Conservation (phyloP, 1,140 invertebrate genomes). For the Leptopilina clavipes region DNA sequence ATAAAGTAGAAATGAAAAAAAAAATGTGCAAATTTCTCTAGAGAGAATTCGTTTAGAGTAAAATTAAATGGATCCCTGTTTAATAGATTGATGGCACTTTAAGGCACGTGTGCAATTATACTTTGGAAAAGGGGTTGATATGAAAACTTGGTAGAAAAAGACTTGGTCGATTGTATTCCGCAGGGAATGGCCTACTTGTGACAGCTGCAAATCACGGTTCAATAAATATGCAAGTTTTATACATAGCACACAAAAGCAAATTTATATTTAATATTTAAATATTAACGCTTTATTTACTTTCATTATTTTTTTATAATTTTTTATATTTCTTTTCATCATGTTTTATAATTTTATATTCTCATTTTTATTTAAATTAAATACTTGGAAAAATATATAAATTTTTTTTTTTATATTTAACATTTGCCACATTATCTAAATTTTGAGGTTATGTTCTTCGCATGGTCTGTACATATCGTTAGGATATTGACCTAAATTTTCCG, state of each 20-base stretch:
- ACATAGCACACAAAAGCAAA: background rate
- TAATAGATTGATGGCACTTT: conserved; percentile 16
- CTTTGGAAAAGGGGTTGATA: background rate
- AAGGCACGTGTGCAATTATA: conserved; percentile 12
- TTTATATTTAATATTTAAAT: too few species aligned
- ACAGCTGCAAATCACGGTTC: conserved; percentile 18
- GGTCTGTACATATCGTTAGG: too few species aligned
- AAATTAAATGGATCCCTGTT: background rate
- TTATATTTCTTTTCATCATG: too few species aligned
- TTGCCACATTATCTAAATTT: too few species aligned
- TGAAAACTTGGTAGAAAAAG: conserved; percentile 12
- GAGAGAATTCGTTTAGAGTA: background rate
- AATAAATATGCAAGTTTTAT: background rate
- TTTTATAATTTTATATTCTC: too few species aligned
- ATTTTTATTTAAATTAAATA: too few species aligned
- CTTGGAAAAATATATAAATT: too few species aligned
- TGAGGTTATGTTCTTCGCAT: too few species aligned
- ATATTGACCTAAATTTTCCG: too few species aligned
- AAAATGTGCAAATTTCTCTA: background rate
- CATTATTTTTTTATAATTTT: too few species aligned
- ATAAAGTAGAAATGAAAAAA: background rate
- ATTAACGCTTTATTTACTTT: too few species aligned
- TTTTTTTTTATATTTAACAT: too few species aligned
- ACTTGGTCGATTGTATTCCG: background rate
- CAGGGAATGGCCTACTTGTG: conserved; percentile 18